A percentile compares a stretch with the other conserved stretches of the same genome.
Conservation (phyloP, 2,113 vertebrate genomes). For the Eonycteris spelaea region DNA sequence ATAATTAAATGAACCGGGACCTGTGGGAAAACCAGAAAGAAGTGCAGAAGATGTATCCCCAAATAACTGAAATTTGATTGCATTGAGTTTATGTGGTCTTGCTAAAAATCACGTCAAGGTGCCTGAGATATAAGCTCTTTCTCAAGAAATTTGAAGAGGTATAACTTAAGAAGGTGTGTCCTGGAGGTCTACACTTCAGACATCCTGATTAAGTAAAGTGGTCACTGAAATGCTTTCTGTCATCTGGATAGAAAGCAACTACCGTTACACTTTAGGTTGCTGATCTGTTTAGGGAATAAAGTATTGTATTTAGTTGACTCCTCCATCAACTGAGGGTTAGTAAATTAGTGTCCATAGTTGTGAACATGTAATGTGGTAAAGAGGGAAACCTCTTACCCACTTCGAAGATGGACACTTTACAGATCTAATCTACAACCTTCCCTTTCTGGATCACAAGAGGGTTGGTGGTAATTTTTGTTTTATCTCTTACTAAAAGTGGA, state of each 20-base stretch:
- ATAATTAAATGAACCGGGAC: background rate
- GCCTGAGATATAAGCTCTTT: slow-evolving; percentile 2
- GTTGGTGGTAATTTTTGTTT: background rate
- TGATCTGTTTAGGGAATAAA: slow-evolving; percentile 21
- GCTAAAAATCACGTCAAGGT: background rate
- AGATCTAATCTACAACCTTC: background rate
- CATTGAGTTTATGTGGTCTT: background rate
- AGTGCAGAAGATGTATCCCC: background rate
- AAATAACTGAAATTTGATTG: background rate
- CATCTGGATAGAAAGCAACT: slow-evolving; percentile 61
- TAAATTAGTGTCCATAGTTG: background rate
- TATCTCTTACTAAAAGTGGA: background rate
- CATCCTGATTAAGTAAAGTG: slow-evolving; percentile 59
- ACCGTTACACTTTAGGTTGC: slow-evolving; percentile 35
- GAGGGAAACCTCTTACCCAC: background rate
- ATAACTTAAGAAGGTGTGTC: slow-evolving; percentile 48
- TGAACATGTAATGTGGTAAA: background rate
- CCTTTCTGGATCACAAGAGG: background rate
- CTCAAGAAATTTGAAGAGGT: slow-evolving; percentile 40
- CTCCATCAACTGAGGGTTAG: slow-evolving; percentile 48
- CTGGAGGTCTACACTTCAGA: background rate
- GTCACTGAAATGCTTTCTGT: slow-evolving; percentile 64
- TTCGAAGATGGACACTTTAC: background rate
- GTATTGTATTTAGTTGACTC: slow-evolving; percentile 21
- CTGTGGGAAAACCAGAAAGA: background rate